Evolutionary conservation across 2,797 vertebrate species (phyloP).

Genomic region (Nyctibius grandis): DNA sequence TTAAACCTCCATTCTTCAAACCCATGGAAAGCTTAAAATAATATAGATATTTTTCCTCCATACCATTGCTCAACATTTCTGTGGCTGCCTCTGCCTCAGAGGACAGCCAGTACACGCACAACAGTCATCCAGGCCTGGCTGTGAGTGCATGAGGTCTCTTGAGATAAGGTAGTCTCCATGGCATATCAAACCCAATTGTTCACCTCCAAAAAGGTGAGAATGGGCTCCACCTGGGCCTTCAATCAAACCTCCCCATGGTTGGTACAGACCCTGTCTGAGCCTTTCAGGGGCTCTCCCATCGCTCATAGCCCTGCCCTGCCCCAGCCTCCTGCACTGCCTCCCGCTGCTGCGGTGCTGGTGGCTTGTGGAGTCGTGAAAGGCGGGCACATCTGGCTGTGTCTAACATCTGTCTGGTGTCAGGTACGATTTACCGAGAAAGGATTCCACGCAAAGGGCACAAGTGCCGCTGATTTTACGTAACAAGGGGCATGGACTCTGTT

Average conservation of each 20-base stretch:
- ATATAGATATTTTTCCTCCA: not conserved
- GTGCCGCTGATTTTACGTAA: slow-evolving; percentile 9
- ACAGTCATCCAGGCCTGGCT: not conserved
- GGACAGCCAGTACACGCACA: not conserved
- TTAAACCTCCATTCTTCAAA: not conserved
- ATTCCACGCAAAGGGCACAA: not conserved
- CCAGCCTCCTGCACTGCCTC: not conserved
- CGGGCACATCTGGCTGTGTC: slow-evolving; percentile 1
- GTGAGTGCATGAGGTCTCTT: not conserved
- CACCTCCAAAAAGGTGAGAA: not conserved
- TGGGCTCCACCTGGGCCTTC: not conserved
- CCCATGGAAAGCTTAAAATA: not conserved
- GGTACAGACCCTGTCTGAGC: not conserved
- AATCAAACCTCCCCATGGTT: not conserved
- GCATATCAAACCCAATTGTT: not conserved
- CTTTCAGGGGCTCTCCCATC: not conserved
- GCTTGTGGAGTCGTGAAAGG: not conserved
- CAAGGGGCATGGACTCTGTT: not conserved
- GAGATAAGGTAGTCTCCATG: not conserved
- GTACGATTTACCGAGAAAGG: not conserved
- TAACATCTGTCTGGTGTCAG: slow-evolving; percentile 53
- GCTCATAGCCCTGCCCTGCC: not conserved
- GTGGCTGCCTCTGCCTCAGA: not conserved
- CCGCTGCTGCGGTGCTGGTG: rapidly evolving
- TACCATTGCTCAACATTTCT: not conserved